Evolutionary conservation across 2,113 vertebrate genomes (phyloP).

Genomic region (Acrocephalus arundinaceus): DNA sequence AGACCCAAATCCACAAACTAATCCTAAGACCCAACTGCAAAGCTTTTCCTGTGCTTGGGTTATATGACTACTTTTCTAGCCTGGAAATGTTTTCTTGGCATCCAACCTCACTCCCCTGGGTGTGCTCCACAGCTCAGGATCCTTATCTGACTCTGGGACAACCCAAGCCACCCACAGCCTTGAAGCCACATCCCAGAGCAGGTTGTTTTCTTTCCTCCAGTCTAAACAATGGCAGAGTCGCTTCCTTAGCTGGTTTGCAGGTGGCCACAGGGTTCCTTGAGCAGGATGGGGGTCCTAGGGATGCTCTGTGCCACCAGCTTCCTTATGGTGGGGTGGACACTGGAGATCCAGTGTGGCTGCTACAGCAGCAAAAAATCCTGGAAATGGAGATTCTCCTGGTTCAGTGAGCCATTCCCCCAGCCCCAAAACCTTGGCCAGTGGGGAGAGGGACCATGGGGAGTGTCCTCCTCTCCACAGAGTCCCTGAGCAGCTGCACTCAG

Average conservation of each 20-base stretch:
- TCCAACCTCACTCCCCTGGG: fast-evolving
- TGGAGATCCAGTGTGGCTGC: not conserved
- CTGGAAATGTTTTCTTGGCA: not conserved
- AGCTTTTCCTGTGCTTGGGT: not conserved
- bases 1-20: not conserved
- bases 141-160: not conserved
- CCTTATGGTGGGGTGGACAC: not conserved
- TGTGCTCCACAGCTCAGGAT: fast-evolving
- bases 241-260: not conserved
- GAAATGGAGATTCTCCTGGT: not conserved
- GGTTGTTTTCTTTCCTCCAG: not conserved
- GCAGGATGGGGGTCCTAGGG: not conserved
- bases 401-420: not conserved
- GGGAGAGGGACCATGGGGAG: not conserved
- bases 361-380: not conserved
- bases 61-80: not conserved
- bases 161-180: not conserved
- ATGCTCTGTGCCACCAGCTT: not conserved
- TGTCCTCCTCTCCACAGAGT: not conserved
- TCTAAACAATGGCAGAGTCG: not conserved
- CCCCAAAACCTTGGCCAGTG: not conserved
- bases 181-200: not conserved
- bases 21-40: not conserved
- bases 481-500: not conserved
- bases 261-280: not conserved